A percentile compares a stretch with the other conserved stretches of the same genome.
Evolutionary conservation across 2,888 invertebrate species (phyloP).

Genomic region (Luperina nickerlii): DNA sequence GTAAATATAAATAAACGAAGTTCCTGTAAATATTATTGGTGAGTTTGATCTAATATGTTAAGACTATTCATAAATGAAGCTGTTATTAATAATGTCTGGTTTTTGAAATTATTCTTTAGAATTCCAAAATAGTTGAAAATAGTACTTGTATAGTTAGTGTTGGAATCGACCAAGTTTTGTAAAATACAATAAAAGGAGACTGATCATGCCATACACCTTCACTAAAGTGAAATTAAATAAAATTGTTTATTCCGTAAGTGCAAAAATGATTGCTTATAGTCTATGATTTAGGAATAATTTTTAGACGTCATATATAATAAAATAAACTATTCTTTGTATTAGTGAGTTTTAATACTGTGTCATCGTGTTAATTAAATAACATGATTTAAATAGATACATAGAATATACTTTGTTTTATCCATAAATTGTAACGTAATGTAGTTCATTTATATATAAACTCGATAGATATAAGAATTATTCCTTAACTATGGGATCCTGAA

Average conservation of each 20-base stretch:
- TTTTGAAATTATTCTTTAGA: not conserved
- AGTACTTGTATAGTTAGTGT: not conserved
- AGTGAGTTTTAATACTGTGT: not conserved
- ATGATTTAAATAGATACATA: not conserved
- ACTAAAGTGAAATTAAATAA: not conserved
- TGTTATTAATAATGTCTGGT: not conserved
- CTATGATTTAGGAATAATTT: not conserved
- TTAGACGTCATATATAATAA: not conserved
- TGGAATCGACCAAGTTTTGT: not conserved
- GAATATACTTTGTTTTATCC: not conserved
- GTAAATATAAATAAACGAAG: not conserved
- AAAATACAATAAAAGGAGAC: not conserved
- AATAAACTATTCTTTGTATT: not conserved
- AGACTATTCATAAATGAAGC: not conserved
- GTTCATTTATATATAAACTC: not conserved
- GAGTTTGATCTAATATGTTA: not conserved
- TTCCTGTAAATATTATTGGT: not conserved
- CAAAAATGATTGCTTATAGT: not conserved
- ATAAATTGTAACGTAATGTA: not conserved
- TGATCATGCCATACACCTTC: not conserved
- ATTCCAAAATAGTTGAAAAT: not conserved
- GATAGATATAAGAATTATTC: not conserved
- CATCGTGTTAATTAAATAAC: not conserved
- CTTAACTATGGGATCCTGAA: slow-evolving; percentile 26
- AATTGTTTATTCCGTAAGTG: not conserved